phyloP scores from a whole-genome alignment of 2,888 invertebrate species.

The Chrysomela aeneicollis region DNA sequence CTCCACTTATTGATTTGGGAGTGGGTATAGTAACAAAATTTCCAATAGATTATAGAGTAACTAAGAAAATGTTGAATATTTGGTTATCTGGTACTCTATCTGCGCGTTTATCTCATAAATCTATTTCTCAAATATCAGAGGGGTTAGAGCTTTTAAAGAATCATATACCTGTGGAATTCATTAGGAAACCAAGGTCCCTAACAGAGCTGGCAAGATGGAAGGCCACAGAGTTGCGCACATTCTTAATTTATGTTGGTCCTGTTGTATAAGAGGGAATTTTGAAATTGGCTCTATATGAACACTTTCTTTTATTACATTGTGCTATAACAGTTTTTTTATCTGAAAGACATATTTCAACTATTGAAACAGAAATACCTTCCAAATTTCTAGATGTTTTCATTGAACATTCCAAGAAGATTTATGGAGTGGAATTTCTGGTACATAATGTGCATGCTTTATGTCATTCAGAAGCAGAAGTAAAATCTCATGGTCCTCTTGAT shows the following conservation, averaged over 20 bases:
- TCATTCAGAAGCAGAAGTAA: slow-evolving; percentile 14
- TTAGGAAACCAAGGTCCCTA: slow-evolving; percentile 24
- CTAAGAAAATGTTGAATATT: slow-evolving; percentile 28
- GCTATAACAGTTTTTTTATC: slow-evolving; percentile 9
- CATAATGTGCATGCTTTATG: slow-evolving; percentile 21
- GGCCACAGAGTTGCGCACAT: slow-evolving; percentile 26
- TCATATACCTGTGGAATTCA: slow-evolving; percentile 24
- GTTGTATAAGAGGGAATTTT: slow-evolving; percentile 18
- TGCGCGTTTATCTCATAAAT: too few relatives aligned
- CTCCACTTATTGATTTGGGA: slow-evolving; percentile 22
- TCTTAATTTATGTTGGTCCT: slow-evolving; percentile 26
- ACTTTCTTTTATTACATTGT: slow-evolving; percentile 24
- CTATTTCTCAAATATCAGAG: slow-evolving; percentile 1
- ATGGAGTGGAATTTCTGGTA: slow-evolving; percentile 20
- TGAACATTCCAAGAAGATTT: slow-evolving; percentile 4
- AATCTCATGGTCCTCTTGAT: slow-evolving; percentile 12
- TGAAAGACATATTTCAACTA: neutral
- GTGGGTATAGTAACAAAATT: slow-evolving; percentile 24
- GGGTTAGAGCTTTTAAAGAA: slow-evolving; percentile 16
- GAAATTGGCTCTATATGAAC: slow-evolving; percentile 19
- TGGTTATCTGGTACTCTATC: slow-evolving; percentile 19
- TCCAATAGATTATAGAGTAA: slow-evolving; percentile 31
- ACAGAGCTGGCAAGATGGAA: slow-evolving; percentile 23
- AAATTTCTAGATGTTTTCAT: slow-evolving; percentile 9
- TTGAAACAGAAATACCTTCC: neutral